These are phyloP conservation scores for Bufo gargarizans DNA, from an alignment of 2,113 vertebrate species.

Conservation along the genomic window DNA sequence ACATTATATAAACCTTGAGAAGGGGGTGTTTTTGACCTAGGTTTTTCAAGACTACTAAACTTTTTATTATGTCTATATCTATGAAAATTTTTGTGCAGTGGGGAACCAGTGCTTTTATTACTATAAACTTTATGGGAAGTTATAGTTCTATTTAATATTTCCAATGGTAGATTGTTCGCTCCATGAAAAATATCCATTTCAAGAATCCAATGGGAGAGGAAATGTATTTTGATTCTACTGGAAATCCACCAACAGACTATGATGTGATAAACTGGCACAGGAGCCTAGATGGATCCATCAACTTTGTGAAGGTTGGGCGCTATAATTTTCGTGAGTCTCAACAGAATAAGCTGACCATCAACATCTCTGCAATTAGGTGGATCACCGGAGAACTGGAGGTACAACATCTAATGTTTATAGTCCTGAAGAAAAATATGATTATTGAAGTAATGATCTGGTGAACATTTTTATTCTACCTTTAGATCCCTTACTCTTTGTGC, in stretches of 20 bases:
- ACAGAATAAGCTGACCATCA: constrained; percentile 27
- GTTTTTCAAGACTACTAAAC: too few species aligned
- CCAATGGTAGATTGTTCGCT: constrained; percentile 66
- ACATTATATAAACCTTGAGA: too few species aligned
- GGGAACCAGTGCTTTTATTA: too few species aligned
- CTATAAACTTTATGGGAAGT: background rate
- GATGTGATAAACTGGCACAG: constrained; percentile 75
- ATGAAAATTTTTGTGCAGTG: too few species aligned
- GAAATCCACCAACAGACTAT: constrained; percentile 74
- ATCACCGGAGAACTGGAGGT: constrained; percentile 35
- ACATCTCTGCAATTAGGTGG: constrained; percentile 34
- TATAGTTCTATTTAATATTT: background rate
- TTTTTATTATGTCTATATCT: too few species aligned
- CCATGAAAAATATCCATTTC: constrained; percentile 70
- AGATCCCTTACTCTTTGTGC: constrained; percentile 56
- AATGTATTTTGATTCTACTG: constrained; percentile 71
- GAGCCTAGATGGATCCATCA: constrained; percentile 42
- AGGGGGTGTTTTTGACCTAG: too few species aligned
- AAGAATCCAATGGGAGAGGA: constrained; percentile 65
- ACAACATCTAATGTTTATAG: background rate
- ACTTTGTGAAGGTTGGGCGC: constrained; percentile 33
- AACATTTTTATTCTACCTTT: background rate
- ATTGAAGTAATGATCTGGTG: background rate
- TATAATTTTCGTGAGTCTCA: background rate
- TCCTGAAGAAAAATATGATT: background rate